phyloP scores from a whole-genome alignment of 2,888 invertebrate genomes.

The Cryptocheilus praepositus region DNA sequence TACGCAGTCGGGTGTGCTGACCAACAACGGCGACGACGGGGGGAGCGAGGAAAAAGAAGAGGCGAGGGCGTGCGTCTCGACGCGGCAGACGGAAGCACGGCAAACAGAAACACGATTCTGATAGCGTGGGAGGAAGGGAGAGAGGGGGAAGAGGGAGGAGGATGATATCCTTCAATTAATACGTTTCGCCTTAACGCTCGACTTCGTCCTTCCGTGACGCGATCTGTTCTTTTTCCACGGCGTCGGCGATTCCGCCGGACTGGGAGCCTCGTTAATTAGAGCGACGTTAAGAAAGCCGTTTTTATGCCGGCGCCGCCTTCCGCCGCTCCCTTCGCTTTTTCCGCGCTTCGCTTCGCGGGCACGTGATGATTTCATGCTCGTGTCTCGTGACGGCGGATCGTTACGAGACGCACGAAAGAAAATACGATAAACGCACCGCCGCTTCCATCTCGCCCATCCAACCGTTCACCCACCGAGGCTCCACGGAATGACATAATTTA shows the following conservation, averaged over 20 bases:
- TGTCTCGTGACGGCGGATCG: no score
- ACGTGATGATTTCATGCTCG: neutral
- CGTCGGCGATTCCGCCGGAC: neutral
- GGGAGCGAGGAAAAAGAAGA: neutral
- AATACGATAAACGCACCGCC: no score
- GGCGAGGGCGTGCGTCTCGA: neutral
- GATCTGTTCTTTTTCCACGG: conserved; percentile 1
- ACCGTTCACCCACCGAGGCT: no score
- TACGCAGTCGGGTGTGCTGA: no score
- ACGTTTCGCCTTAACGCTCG: conserved; percentile 49
- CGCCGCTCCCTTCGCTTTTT: neutral
- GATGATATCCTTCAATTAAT: conserved; percentile 54
- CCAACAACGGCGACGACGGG: neutral
- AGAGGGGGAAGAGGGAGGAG: conserved; percentile 15
- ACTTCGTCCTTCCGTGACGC: conserved; percentile 21
- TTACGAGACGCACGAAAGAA: no score
- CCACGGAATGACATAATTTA: no score
- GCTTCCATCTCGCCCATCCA: no score
- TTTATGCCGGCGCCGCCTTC: neutral
- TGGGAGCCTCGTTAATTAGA: neutral
- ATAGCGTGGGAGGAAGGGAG: conserved; percentile 21
- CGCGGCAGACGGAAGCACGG: conserved; percentile 5
- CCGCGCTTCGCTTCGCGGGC: neutral
- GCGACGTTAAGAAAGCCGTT: no score
- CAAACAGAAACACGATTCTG: neutral